Evolutionary conservation across 2,888 invertebrate species (phyloP), one percentile per base, ranked within the genome.

Genomic region (Drosophila monieri): DNA sequence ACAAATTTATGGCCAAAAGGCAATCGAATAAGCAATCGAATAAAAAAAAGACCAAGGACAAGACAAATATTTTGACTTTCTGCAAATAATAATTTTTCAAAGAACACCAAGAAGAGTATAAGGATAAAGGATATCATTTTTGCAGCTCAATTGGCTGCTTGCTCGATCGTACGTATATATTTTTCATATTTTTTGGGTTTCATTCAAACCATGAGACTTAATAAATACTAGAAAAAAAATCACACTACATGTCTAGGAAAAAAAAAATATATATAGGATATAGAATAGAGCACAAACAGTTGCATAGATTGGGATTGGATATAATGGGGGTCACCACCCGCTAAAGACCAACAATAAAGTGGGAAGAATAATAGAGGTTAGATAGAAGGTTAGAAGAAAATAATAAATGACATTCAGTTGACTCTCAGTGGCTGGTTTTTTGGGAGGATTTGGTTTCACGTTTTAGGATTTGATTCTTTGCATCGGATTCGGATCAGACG

Each of bases 141-240:
- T 80, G 76, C 73, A 86, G 78, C 66, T 54, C 75, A 66, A 74
- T 73, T 73, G 73, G 49, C 80, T 80, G 65, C 76, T 73, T 86
- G 80, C 80, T 39, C 64, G 64, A 27, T 47, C 61, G 35, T 47
- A 18, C 43, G 18, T 21, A 18, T 43, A 43, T 43, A 80, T 86
- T 86, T 83, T 83, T 83, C 39, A 71, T 74, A 59, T 68, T 86
- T 81, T 81, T 84, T 83, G 81, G 81, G 81, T 78, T 83, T 86
- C 86, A 64, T 86, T 66, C 60, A 83, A 83, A 83, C 86, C 81
- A 78, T 84, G 61, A 74, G 80, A 80, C 81, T 83, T 86, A 81
- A 85, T 83, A 77, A 81, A 86, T 81, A 81, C 46, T 74, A 69
- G 3, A 32, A 70, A 61, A 58, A 55, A 71, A 71, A 62, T 57